Evolutionary conservation across 2,888 invertebrate genomes (phyloP), one percentile per base, ranked within the genome.

Genomic region (Volucella inflata): DNA sequence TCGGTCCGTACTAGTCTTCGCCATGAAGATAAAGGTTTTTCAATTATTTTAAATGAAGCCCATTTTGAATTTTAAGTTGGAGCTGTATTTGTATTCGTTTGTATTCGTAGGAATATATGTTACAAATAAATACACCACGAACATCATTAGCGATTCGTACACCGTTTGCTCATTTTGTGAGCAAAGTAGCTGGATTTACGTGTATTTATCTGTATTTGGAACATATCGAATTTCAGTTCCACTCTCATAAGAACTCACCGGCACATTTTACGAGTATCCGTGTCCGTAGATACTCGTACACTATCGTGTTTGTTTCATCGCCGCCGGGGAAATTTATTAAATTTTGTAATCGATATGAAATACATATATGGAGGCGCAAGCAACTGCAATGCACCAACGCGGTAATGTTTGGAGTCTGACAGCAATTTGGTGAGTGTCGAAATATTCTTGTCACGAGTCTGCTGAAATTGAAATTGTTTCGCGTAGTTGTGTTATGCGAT

Each of bases 381-480:
- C 6, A 30, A 30, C 30, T 0, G 30, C 30, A 30, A 30, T 30
- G 30, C 30, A 30, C 30, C 30, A 46, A 44, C 36, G 50, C 4
- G 38, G 60, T 30, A 36, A n/a, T 9, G 4, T 70, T 46, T 50
- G 55, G 48, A 44, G 16, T 44, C 36, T 48, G 30, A 11, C 21
- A 65, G n/a, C 9, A 2, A 2, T n/a, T 38, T 9, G 16, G 17
- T 8, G 8, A n/a, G n/a, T 4, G 55, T 3, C n/a, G n/a, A 9
- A 1, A 17, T 51, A 84, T 84, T 70, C 79, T 17, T 8, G 60
- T 79, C 84, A 84, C 75, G 84, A 75, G 60, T 65, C 59, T 14
- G 40, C 36, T 78, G 79, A 70, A 81, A 81, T 81, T 76, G 75
- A 81, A 84, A 75, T 84, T 79, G 70, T 84, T 79, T 84, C 74